phyloP scores from a whole-genome alignment of 2,888 invertebrate species.

The Ctenicera cuprea region DNA sequence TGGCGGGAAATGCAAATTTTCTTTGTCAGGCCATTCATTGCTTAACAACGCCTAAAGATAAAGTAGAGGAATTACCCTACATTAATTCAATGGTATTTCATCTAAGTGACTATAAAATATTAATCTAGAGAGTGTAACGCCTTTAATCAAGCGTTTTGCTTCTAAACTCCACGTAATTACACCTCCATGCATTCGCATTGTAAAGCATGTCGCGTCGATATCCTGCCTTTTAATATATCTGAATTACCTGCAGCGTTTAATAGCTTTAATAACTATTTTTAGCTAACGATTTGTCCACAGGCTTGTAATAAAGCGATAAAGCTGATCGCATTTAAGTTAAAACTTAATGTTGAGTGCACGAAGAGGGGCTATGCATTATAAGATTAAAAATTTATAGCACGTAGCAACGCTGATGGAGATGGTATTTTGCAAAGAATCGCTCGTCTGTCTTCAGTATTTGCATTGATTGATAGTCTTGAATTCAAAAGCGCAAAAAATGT shows the following conservation, averaged over 20 bases:
- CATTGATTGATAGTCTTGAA: no score
- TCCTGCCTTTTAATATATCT: neutral
- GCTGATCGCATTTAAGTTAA: neutral
- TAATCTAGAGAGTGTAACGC: neutral
- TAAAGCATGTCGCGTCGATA: neutral
- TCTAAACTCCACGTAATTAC: neutral
- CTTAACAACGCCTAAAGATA: neutral
- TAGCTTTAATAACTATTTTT: conserved; percentile 11
- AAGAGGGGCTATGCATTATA: no score
- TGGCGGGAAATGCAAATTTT: no score
- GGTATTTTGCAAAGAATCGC: no score
- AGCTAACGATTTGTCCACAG: neutral
- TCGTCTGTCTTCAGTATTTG: no score
- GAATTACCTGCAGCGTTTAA: neutral
- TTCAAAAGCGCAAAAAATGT: no score
- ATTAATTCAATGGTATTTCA: neutral
- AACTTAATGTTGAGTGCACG: no score
- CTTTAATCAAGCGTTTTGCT: neutral
- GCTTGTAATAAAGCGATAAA: conserved; percentile 12
- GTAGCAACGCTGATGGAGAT: no score
- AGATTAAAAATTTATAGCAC: no score
- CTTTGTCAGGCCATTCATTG: neutral
- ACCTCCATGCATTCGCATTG: neutral
- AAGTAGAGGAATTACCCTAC: neutral
- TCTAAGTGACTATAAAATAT: neutral